A percentile compares a stretch with the other conserved stretches of the same genome.
Evolutionary conservation across 2,888 invertebrate genomes (phyloP).

Genomic region (Lordiphosa andalusiaca): DNA sequence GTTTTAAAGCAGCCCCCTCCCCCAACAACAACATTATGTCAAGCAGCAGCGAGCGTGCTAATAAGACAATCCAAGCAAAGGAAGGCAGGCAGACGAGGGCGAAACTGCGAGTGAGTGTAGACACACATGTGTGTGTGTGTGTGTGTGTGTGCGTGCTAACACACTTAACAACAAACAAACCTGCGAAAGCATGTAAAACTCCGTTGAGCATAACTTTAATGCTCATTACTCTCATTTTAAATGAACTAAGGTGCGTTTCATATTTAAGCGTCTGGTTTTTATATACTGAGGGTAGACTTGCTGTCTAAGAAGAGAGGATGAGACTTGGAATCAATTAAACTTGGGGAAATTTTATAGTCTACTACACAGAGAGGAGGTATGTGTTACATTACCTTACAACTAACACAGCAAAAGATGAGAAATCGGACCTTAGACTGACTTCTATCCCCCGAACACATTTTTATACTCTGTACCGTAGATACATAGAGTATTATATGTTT

Average conservation of each 20-base stretch:
- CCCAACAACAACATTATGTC: slow-evolving; percentile 18
- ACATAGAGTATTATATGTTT: no score
- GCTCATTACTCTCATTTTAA: slow-evolving; percentile 72
- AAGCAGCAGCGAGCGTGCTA: slow-evolving; percentile 26
- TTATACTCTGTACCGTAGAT: no score
- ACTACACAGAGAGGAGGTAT: no score
- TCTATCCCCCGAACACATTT: no score
- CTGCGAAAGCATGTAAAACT: slow-evolving; percentile 25
- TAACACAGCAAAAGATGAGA: no score
- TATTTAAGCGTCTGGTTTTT: no score
- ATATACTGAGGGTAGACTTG: no score
- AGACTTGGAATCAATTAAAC: no score
- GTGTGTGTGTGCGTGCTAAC: slow-evolving; percentile 65
- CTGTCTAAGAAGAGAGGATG: no score
- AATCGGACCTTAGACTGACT: no score
- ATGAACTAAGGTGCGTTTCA: slow-evolving; percentile 56
- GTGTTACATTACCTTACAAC: no score
- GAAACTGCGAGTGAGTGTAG: slow-evolving; percentile 5
- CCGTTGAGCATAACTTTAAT: slow-evolving; percentile 56
- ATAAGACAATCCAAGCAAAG: slow-evolving; percentile 20
- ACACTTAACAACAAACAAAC: slow-evolving; percentile 71
- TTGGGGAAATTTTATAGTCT: no score
- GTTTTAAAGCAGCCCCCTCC: slow-evolving; percentile 53
- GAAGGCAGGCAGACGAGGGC: slow-evolving; percentile 1
- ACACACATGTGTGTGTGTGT: slow-evolving; percentile 12